Evolutionary conservation across 2,113 vertebrate species (phyloP).

Genomic region (Pluvialis apricaria): DNA sequence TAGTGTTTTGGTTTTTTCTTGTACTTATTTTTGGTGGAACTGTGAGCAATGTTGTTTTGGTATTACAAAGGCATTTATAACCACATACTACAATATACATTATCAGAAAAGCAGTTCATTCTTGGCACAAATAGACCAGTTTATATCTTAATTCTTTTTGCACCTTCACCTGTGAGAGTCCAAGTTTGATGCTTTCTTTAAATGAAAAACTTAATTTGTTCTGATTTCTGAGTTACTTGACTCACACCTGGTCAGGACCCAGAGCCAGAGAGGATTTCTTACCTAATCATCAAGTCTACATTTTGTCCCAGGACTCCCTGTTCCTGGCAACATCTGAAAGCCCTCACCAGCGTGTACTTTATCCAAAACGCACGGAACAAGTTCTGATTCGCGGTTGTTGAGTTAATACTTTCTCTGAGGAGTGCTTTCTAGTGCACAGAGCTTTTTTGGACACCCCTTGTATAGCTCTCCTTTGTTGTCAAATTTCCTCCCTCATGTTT

Average conservation of each 20-base stretch:
- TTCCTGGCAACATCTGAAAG: constrained; percentile 20
- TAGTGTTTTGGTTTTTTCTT: background rate
- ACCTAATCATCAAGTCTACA: background rate
- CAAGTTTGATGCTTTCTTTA: background rate
- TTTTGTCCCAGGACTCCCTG: background rate
- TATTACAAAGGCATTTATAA: background rate
- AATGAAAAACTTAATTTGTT: background rate
- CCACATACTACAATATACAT: background rate
- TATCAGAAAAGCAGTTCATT: background rate
- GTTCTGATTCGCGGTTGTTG: background rate
- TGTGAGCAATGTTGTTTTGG: background rate
- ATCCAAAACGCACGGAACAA: background rate
- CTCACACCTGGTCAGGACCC: background rate
- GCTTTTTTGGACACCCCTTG: background rate
- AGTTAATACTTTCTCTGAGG: background rate
- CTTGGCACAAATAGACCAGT: background rate
- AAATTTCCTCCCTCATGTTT: background rate
- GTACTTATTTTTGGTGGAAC: background rate
- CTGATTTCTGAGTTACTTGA: background rate
- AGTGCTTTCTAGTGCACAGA: background rate
- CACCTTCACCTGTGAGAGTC: background rate
- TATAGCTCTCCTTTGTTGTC: background rate
- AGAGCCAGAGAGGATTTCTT: background rate
- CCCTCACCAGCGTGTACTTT: background rate
- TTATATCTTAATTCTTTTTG: background rate